Evolutionary conservation across 2,888 invertebrate genomes (phyloP).

Genomic region (Lepas anatifera): DNA sequence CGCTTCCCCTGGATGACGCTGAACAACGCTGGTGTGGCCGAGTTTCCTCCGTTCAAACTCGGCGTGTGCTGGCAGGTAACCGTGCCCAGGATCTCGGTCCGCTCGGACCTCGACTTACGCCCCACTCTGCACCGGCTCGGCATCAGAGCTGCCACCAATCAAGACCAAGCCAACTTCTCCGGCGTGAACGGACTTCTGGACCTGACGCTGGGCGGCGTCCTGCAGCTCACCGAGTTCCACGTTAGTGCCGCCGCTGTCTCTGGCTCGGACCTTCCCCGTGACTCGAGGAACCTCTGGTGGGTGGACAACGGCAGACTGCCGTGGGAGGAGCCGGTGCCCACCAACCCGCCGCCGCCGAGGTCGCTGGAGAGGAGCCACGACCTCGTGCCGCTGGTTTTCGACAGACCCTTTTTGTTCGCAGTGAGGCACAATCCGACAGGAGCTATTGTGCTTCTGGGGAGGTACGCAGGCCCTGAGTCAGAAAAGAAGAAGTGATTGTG

Average conservation of each 20-base stretch:
- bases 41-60: too few relatives aligned
- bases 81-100: slow-evolving; percentile 63
- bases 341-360: neutral
- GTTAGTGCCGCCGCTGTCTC: neutral
- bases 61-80: too few relatives aligned
- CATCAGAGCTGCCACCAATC: slow-evolving; percentile 60
- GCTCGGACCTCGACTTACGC: slow-evolving; percentile 69
- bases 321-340: neutral
- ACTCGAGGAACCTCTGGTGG: neutral
- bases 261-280: neutral
- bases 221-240: slow-evolving; percentile 64
- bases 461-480: slow-evolving; percentile 62
- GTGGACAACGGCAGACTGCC: neutral
- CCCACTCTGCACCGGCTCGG: slow-evolving; percentile 67
- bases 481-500: too few relatives aligned
- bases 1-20: too few relatives aligned
- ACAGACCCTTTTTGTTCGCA: slow-evolving; percentile 76
- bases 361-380: neutral
- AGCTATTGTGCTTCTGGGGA: slow-evolving; percentile 72
- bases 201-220: slow-evolving; percentile 67
- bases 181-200: slow-evolving; percentile 73
- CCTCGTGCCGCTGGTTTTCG: slow-evolving; percentile 47
- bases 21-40: too few relatives aligned
- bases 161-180: slow-evolving; percentile 62
- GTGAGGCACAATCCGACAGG: slow-evolving; percentile 86